Evolutionary conservation across 2,888 invertebrate species (phyloP), one percentile per base, ranked within the genome.

Genomic region (Gymnocheta viridis): DNA sequence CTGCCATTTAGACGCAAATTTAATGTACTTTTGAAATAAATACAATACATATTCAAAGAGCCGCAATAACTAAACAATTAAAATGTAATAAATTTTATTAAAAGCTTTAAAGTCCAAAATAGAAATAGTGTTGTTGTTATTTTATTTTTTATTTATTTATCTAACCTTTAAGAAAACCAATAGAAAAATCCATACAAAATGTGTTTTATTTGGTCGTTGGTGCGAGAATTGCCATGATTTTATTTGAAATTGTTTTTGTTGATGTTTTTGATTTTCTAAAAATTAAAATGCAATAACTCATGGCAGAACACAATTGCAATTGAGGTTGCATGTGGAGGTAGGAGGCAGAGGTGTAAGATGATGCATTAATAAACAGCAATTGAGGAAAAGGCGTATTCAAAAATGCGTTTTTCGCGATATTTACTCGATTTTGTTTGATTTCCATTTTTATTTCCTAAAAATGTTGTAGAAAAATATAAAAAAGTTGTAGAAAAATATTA

Each of bases 221-320:
- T 44, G 24, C 64, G 3, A 41, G 14, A 76, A 76, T 76, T 64
- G 74, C 32, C n/a, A 76, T 44, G 38, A 76, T 76, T 76, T 76
- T 38, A 27, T 62, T 74, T 64, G 10, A 51, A 6, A 32, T 62
- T 51, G 12, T 17, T 32, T 41, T 32, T 58, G 2, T 51, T 49
- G 72, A 4, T 56, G 5, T 58, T 54, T 54, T 29, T 4, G 19
- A 24, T 77, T 49, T 27, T 76, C 17, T 47, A 49, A 60, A 73
- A 78, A 84, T 78, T 82, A 82, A 84, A 84, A 69, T 73, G 84
- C 82, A 60, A 84, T 84, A 84, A 82, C 73, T 84, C 73, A 78
- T 84, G 81, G 69, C 77, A 82, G 72, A 84, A 44, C 29, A 64
- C 38, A 72, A 62, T 77, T 74, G 58, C 74, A 67, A 22, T 74